Evolutionary conservation across 2,888 invertebrate species (phyloP).

Genomic region (Protula sp.): DNA sequence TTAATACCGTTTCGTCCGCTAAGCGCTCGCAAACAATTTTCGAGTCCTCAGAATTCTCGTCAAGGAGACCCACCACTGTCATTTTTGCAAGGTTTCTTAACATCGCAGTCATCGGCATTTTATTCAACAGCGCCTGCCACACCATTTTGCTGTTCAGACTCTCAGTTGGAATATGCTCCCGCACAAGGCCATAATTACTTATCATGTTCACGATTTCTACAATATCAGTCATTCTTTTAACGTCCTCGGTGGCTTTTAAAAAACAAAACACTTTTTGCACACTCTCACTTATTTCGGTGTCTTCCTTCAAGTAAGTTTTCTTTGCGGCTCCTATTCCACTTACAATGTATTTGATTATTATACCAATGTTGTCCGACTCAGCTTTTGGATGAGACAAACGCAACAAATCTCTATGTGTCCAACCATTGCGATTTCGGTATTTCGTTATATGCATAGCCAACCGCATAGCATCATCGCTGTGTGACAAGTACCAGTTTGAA

Average conservation of each 20-base stretch:
- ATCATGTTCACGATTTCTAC: constrained; percentile 32
- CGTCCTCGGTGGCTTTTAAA: constrained; percentile 37
- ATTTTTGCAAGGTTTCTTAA: constrained; percentile 50
- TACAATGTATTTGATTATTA: constrained; percentile 27
- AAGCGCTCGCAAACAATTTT: constrained; percentile 29
- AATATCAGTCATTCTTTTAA: constrained; percentile 23
- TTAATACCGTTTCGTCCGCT: constrained; percentile 28
- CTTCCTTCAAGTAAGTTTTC: constrained; percentile 13
- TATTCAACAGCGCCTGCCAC: constrained; percentile 50
- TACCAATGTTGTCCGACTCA: constrained; percentile 19
- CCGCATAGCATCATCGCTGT: constrained; percentile 56
- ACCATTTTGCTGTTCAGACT: constrained; percentile 64
- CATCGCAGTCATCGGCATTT: constrained; percentile 53
- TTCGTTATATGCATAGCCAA: constrained; percentile 64
- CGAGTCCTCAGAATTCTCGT: constrained; percentile 21
- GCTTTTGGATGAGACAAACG: constrained; percentile 38
- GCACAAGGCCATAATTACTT: constrained; percentile 57
- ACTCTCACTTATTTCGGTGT: not conserved
- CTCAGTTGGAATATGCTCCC: constrained; percentile 68
- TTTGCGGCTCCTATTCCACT: constrained; percentile 32
- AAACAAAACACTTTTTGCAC: constrained; percentile 9
- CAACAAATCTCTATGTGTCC: constrained; percentile 70
- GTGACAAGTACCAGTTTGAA: constrained; percentile 62
- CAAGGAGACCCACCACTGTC: constrained; percentile 33
- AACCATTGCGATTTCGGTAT: constrained; percentile 63